A percentile compares a stretch with the other conserved stretches of the same genome.
phyloP scores from a whole-genome alignment of 2,113 vertebrate species.

The Cisticola juncidis region DNA sequence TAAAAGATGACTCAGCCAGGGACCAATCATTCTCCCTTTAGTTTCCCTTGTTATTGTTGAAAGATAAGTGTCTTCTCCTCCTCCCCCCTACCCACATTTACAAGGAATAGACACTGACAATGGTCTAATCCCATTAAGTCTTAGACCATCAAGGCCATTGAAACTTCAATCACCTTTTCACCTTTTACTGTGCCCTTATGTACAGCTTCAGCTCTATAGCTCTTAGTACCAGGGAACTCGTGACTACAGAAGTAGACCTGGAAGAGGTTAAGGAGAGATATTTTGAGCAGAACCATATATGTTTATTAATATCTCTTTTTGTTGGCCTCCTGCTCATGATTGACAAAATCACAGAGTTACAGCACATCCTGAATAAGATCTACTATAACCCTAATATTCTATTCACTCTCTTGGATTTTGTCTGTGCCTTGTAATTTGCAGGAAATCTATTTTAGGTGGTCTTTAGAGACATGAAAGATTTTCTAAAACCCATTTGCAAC shows the following conservation, averaged over 20 bases:
- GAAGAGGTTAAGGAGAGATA: not conserved
- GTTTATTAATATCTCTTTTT: conserved; percentile 12
- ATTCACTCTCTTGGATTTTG: not conserved
- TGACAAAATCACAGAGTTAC: not conserved
- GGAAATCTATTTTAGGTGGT: conserved; percentile 5
- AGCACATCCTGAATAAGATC: not conserved
- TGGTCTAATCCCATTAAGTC: not conserved
- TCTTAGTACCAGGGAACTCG: not conserved
- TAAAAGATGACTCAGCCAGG: not conserved
- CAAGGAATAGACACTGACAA: not conserved
- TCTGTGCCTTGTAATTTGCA: not conserved
- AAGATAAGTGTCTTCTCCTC: not conserved
- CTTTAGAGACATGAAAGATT: not conserved
- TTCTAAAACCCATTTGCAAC: conserved; percentile 7
- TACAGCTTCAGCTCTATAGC: not conserved
- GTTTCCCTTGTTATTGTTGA: not conserved
- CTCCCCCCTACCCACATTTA: not conserved
- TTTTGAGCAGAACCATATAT: not conserved
- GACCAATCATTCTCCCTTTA: not conserved
- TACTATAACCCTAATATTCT: not conserved
- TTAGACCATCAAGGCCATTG: not conserved
- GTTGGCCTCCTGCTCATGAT: not conserved
- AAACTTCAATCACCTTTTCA: conserved; percentile 29
- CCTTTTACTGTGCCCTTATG: not conserved
- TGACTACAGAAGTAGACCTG: not conserved